Evolutionary conservation across 2,797 vertebrate species (phyloP).

Genomic region (Characodon lateralis): DNA sequence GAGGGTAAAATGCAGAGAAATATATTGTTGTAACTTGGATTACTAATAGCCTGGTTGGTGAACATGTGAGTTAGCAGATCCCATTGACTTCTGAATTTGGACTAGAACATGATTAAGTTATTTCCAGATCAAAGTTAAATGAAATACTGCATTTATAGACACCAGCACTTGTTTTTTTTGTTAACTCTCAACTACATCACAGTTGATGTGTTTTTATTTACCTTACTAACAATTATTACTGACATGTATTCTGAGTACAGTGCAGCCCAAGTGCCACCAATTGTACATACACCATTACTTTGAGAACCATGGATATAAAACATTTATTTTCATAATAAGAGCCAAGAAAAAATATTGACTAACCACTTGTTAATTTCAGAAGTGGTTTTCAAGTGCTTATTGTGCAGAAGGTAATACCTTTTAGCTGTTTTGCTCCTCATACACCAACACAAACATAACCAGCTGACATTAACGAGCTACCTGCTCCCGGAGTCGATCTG

Average conservation of each 20-base stretch:
- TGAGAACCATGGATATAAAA: neutral
- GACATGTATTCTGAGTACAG: neutral
- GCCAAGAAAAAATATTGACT: no score
- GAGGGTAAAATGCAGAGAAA: no score
- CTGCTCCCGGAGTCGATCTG: neutral
- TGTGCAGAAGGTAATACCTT: neutral
- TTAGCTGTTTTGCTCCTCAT: neutral
- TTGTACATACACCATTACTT: neutral
- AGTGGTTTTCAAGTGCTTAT: neutral
- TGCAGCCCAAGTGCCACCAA: neutral
- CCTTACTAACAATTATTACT: neutral
- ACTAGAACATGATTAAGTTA: no score
- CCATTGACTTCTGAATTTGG: no score
- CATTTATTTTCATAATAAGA: neutral
- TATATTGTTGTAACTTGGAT: no score
- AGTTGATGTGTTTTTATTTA: neutral
- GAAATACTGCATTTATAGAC: neutral
- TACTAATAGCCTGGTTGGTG: no score
- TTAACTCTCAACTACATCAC: neutral
- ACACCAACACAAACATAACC: neutral
- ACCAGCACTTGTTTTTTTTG: neutral
- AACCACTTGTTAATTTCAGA: no score
- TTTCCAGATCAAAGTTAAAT: neutral
- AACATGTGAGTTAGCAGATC: no score
- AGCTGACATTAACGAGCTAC: neutral